Base-by-base conservation (phyloP, 2,113 vertebrate genomes). In the Cyprinodon brontotheroides region DNA sequence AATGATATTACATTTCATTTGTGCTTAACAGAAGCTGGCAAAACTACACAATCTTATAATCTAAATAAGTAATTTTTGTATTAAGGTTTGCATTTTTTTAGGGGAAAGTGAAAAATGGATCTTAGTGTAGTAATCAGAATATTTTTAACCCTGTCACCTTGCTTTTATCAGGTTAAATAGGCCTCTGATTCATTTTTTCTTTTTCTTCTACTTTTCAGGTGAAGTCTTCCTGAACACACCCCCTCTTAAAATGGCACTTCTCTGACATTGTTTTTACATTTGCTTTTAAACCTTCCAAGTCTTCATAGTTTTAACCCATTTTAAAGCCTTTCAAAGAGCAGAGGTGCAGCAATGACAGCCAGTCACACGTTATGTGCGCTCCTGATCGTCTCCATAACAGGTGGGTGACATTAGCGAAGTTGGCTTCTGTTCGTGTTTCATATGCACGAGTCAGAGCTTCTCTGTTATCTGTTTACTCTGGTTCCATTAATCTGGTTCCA, bases 281-380 rank as follows among this genome's bases (percentile, higher is more conserved):
- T 15, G 7, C 40, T 75, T 69, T 65, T 37, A 37, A 5, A 20
- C 3, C 37, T 67, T 60, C 74, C 69, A 64, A 77, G 36, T 73
- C 65, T 75, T 74, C 43, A 38, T 41, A 40, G 70, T 70, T 65
- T 48, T 61, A 14, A 36, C 8, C 2, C 11, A 66, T 69, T 75
- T 80, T 40, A 9, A 65, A 62, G 47, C 53, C 77, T 82, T 77
- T 14, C 13, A 39, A 43, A 60, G 61, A 72, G 43, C 64, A 66
- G 45, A 64, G 10, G 68, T 62, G 68, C 8, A 81, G 90, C 74
- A 45, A 93, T 94, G 93, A 86, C 80, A 22, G 45, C 74, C 67
- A 48, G 73, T 36, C 77, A 72, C 83, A 80, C 66, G 74, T 8
- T 90, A 29, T 78, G 59, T 43, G 60, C 77, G 36, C 75, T 92